These are phyloP conservation scores for Tragopan temminckii DNA, from an alignment of 2,797 vertebrate genomes.

Conservation along the genomic window DNA sequence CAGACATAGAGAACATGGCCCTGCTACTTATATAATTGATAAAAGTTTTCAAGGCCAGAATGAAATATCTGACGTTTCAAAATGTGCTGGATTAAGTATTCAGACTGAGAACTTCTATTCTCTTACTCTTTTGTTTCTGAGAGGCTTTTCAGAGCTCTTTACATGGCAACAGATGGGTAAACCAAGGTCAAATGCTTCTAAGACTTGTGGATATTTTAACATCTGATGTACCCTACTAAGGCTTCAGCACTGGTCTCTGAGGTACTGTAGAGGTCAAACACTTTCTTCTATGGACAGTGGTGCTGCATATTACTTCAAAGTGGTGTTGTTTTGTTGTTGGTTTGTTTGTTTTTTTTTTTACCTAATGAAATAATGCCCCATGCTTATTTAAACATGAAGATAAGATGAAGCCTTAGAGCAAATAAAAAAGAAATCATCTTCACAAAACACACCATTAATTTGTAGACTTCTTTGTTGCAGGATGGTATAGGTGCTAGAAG, in stretches of 20 bases:
- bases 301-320: not conserved
- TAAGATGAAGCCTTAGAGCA: not conserved
- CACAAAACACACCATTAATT: not conserved
- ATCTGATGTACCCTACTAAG: not conserved
- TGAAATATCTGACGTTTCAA: not conserved
- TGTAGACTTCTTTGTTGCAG: not conserved
- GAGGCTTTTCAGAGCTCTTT: not conserved
- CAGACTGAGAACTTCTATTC: not conserved
- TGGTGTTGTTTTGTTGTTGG: no score
- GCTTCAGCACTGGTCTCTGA: not conserved
- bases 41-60: not conserved
- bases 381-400: not conserved
- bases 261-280: not conserved
- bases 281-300: not conserved
- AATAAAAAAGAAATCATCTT: not conserved
- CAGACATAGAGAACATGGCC: not conserved
- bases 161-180: not conserved
- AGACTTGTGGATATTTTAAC: not conserved
- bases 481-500: not conserved
- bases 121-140: not conserved
- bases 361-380: not conserved
- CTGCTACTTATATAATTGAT: not conserved
- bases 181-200: not conserved
- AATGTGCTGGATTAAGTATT: not conserved
- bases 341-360: not conserved